Evolutionary conservation across 2,888 invertebrate species (phyloP), one percentile per base, ranked within the genome.

Genomic region (Camponotus fellah): DNA sequence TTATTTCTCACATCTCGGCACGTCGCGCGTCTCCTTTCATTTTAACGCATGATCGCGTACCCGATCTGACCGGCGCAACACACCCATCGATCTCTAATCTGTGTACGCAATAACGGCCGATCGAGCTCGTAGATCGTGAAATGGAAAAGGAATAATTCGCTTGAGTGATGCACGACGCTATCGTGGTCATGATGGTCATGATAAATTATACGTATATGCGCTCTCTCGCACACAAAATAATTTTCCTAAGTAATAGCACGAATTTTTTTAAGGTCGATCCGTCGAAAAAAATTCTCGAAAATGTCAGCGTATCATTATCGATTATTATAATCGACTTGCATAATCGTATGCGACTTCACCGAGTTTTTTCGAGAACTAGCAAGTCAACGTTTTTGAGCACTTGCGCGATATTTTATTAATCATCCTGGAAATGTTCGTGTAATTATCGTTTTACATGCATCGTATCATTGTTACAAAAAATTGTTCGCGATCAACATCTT

Each of bases 1-100:
- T 87, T 86, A 84, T 88, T 89, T 88, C 88, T 89, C 88, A 53
- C 53, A 91, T 89, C 89, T 84, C 76, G 86, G 84, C 87, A 86
- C 87, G 91, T 89, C 91, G 91, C 91, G 92, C 93, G 93, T 94
- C 94, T 94, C 94, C 94, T 94, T 94, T 94, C 94, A 93, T 94
- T 94, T 94, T 92, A 94, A 94, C 94, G 94, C 94, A 94, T 93
- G 94, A 91, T 92, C 93, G 93, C 93, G 91, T 93, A 93, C 92
- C 91, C 92, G 92, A 92, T 92, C 92, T 90, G 90, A 90, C 87
- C 88, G 71, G 82, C 90, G 88, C 89, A 93, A 93, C 93, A 93
- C 94, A 93, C 94, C 92, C 93, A 93, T 93, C 92, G 92, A 93
- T 93, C 92, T 93, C 90, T 92, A 92, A 92, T 92, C 91, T 89